phyloP scores from a whole-genome alignment of 2,797 vertebrate species.

The Hydrolagus colliei region DNA sequence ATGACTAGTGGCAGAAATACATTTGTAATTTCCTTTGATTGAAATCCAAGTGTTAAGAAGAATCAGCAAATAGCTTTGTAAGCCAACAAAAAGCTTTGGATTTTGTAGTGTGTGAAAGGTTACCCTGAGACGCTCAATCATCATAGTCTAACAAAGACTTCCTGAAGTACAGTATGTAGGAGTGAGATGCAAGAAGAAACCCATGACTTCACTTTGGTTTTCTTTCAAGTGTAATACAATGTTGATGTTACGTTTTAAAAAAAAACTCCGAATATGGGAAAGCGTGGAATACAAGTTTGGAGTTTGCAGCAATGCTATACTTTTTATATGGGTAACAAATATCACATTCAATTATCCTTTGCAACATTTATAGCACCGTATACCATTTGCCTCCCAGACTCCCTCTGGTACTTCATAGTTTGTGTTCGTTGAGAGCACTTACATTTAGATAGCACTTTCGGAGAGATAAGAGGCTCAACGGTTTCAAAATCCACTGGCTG shows the following conservation, averaged over 20 bases:
- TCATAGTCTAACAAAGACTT: background rate
- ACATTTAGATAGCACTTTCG: background rate
- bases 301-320: too few species aligned
- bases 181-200: background rate
- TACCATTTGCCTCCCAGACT: background rate
- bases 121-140: background rate
- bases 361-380: background rate
- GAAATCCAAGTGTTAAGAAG: background rate
- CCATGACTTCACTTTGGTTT: background rate
- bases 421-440: background rate
- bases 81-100: background rate
- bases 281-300: too few species aligned
- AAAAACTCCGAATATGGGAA: background rate
- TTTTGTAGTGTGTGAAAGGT: background rate
- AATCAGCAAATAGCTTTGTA: background rate
- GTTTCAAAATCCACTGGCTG: background rate
- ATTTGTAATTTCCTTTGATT: background rate
- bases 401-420: background rate
- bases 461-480: background rate
- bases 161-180: too few species aligned
- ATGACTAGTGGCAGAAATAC: background rate
- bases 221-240: background rate
- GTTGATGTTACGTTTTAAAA: background rate
- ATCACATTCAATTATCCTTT: too few species aligned
- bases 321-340: too few species aligned